These are phyloP conservation scores for Tholera decimalis DNA, from an alignment of 2,888 invertebrate species.

Conservation along the genomic window DNA sequence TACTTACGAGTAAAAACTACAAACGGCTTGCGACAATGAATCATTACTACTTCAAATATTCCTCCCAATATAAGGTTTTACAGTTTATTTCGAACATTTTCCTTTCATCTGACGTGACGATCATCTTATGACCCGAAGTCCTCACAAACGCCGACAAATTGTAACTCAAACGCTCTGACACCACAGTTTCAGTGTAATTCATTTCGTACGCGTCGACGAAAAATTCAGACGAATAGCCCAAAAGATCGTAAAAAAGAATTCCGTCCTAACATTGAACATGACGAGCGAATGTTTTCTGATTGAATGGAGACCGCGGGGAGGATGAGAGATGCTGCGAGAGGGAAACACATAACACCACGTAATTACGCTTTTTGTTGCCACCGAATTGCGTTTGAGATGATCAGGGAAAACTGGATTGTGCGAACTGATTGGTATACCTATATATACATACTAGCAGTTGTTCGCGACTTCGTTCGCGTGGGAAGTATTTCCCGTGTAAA, in stretches of 20 bases:
- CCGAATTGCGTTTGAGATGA: slow-evolving; percentile 46
- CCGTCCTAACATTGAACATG: slow-evolving; percentile 53
- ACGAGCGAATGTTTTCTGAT: slow-evolving; percentile 63
- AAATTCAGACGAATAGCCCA: slow-evolving; percentile 36
- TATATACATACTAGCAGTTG: background rate
- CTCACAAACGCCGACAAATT: slow-evolving; percentile 29
- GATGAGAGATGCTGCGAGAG: slow-evolving; percentile 41
- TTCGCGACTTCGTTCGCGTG: too few relatives aligned
- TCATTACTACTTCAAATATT: background rate
- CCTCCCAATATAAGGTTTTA: background rate
- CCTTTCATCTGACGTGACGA: slow-evolving; percentile 12
- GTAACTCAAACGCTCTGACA: slow-evolving; percentile 31
- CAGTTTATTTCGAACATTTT: background rate
- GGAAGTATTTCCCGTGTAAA: too few relatives aligned
- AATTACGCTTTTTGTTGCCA: slow-evolving; percentile 64
- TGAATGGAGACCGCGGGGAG: slow-evolving; percentile 63
- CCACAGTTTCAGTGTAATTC: slow-evolving; percentile 41
- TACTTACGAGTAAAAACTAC: background rate
- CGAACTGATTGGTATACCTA: background rate
- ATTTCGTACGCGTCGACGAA: slow-evolving; percentile 42
- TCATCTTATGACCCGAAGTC: slow-evolving; percentile 28
- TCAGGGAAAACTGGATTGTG: slow-evolving; percentile 29
- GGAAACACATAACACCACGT: slow-evolving; percentile 63
- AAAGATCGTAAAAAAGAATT: slow-evolving; percentile 56
- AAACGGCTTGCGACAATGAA: background rate